Evolutionary conservation across 2,113 vertebrate genomes (phyloP), one percentile per base, ranked within the genome.

Genomic region (Geococcyx californianus): DNA sequence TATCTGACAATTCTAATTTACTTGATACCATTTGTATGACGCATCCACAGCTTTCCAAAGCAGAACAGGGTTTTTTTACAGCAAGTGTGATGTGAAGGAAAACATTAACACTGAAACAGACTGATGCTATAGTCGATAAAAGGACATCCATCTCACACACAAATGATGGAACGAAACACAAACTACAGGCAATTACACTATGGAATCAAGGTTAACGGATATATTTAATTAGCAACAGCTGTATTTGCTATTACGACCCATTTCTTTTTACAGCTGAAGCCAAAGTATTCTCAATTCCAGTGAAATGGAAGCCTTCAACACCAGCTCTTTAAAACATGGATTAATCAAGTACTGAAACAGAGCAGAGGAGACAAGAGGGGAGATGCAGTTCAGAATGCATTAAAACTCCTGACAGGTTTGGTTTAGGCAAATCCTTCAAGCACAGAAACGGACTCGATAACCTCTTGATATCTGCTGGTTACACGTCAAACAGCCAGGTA

Each of bases 191-290:
- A 76, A 85, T 78, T 47, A 79, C 42, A 78, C 44, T 79, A 49
- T 26, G 29, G 66, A 89, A 87, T n/a, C 70, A 84, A 86, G 84
- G 84, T 74, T 84, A 82, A 52, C 21, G 76, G 66, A 85, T 31
- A 40, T 10, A 49, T 54, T 90, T 87, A 68, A 90, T 79, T 31
- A 91, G 70, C 67, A 90, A 52, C 75, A 97, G 95, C 79, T 85
- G 56, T 75, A 91, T 84, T 85, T 84, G 55, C 51, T 76, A 15
- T 84, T 64, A 64, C 38, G 28, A 72, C 17, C 51, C 40, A 21
- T 58, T 80, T 64, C n/a, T 69, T 67, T 16, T 14, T 34, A 51
- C 36, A 89, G 84, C 81, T 82, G 73, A 90, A 88, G 58, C 31
- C 84, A 52, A 77, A 90, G 70, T 93, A 31, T 51, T 89, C 70